Percentiles rank a stretch among this genome's conserved stretches.
These are phyloP conservation scores for Macrosoma leucophasiata DNA, from an alignment of 2,888 invertebrate genomes.

Conservation along the genomic window DNA sequence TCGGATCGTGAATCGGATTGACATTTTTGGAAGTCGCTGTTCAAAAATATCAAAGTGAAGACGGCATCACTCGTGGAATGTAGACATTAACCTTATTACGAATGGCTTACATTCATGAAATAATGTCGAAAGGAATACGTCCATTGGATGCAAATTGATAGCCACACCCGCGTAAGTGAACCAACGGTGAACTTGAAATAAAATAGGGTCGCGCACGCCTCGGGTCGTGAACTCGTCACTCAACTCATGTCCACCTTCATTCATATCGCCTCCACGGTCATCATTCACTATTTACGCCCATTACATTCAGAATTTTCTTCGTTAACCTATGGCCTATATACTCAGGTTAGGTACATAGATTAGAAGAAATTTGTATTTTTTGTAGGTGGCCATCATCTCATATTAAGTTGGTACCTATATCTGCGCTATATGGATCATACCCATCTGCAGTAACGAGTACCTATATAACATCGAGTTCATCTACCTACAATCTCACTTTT, in stretches of 20 bases:
- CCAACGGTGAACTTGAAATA: constrained; percentile 44
- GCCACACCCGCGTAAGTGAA: constrained; percentile 36
- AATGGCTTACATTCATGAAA: constrained; percentile 16
- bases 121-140: constrained; percentile 19
- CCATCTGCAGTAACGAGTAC: too few relatives aligned
- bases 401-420: too few relatives aligned
- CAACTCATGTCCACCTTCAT: constrained; percentile 32
- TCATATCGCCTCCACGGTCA: constrained; percentile 23
- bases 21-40: constrained; percentile 5
- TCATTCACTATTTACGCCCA: constrained; percentile 19
- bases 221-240: constrained; percentile 46
- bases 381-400: too few relatives aligned
- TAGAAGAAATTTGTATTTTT: too few relatives aligned
- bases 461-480: too few relatives aligned
- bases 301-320: not conserved
- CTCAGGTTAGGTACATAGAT: too few relatives aligned
- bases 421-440: too few relatives aligned
- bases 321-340: too few relatives aligned
- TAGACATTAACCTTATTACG: constrained; percentile 32
- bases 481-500: too few relatives aligned
- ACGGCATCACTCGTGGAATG: constrained; percentile 30
- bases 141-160: constrained; percentile 48
- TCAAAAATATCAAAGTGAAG: constrained; percentile 5
- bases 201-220: constrained; percentile 47
- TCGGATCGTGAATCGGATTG: constrained; percentile 5